A percentile compares a stretch with the other conserved stretches of the same genome.
Conservation (phyloP, 2,888 invertebrate species). For the Ephialtes manifestator region DNA sequence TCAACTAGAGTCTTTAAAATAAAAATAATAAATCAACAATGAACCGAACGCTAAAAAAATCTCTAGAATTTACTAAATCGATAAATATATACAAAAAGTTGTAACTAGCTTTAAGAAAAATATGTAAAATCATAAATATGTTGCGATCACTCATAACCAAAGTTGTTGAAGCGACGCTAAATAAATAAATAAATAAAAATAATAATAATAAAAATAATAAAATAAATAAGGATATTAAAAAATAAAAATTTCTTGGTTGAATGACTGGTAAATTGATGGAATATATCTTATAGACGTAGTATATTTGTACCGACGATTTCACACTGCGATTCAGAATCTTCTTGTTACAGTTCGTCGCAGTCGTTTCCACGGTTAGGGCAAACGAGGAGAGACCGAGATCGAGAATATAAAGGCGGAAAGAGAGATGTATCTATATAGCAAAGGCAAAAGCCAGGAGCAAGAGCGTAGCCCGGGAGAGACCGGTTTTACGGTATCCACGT, state of each 20-base stretch:
- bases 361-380: neutral
- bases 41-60: too few relatives aligned
- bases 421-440: constrained; percentile 36
- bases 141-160: too few relatives aligned
- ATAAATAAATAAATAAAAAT: neutral
- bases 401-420: constrained; percentile 30
- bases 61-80: too few relatives aligned
- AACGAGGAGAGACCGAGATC: constrained; percentile 27
- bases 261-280: neutral
- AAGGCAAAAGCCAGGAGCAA: constrained; percentile 15
- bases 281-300: neutral
- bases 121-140: too few relatives aligned
- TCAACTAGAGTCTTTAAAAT: neutral
- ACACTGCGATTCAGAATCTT: constrained; percentile 9
- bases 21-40: neutral
- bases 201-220: neutral
- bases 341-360: constrained; percentile 5
- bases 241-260: neutral
- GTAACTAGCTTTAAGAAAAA: too few relatives aligned
- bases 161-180: too few relatives aligned
- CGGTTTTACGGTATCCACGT: constrained; percentile 72
- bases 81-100: too few relatives aligned
- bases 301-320: neutral
- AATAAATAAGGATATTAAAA: neutral
- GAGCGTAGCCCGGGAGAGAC: constrained; percentile 62